Evolutionary conservation across 2,113 vertebrate species (phyloP).

Genomic region (Myotis lucifugus): DNA sequence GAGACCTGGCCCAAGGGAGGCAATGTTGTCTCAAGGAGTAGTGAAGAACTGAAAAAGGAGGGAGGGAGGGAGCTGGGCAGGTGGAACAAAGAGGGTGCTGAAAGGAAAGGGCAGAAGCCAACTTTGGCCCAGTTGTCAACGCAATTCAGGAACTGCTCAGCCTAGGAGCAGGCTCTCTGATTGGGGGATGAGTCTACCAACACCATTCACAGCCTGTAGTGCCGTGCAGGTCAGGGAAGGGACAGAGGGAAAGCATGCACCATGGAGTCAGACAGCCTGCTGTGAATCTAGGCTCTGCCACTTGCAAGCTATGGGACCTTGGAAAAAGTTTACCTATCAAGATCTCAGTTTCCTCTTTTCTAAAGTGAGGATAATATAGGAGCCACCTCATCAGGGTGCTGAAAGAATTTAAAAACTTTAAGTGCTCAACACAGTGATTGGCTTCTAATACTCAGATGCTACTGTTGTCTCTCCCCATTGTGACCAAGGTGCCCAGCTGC

Average conservation of each 20-base stretch:
- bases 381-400: not conserved
- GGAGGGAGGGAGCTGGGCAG: not conserved
- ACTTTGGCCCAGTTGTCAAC: not conserved
- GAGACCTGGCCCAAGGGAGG: not conserved
- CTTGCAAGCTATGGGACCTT: not conserved
- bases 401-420: not conserved
- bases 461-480: not conserved
- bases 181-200: too few relatives aligned
- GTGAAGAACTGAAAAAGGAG: not conserved
- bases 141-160: not conserved
- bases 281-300: not conserved
- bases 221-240: fast-evolving
- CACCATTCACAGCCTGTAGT: fast-evolving
- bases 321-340: too few relatives aligned
- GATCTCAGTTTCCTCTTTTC: not conserved
- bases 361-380: not conserved
- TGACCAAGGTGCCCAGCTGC: not conserved
- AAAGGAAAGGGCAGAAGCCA: not conserved
- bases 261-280: not conserved
- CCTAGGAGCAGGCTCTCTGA: not conserved
- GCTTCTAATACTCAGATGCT: not conserved
- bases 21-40: not conserved
- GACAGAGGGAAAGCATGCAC: fast-evolving
- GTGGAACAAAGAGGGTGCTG: not conserved
- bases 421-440: not conserved